Evolutionary conservation across 1,140 invertebrate genomes (phyloP).

Genomic region (Drosophila prosaltans): DNA sequence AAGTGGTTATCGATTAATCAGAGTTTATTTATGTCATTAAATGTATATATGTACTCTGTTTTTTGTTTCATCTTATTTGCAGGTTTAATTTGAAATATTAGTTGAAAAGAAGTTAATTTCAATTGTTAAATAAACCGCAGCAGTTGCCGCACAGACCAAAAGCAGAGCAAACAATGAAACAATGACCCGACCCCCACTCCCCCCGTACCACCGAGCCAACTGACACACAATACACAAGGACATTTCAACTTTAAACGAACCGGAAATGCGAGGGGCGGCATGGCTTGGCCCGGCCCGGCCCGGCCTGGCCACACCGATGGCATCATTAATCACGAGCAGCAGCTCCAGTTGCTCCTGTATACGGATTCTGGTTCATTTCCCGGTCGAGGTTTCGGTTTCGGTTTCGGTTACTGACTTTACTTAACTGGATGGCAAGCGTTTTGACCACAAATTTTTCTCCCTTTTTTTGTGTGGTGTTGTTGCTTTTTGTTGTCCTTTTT

Average conservation of each 20-base stretch:
- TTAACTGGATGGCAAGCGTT: conserved; percentile 36
- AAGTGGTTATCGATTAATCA: conserved; percentile 8
- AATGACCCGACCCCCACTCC: conserved; percentile 38
- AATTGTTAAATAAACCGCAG: conserved; percentile 69
- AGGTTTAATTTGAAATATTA: conserved; percentile 21
- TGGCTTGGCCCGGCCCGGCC: too few relatives aligned
- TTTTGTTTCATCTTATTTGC: background rate
- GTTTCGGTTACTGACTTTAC: conserved; percentile 39
- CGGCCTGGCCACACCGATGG: conserved; percentile 38
- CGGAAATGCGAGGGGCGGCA: conserved; percentile 64
- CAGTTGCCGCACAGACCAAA: conserved; percentile 44
- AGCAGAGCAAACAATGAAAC: conserved; percentile 64
- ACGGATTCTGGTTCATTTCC: background rate
- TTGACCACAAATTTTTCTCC: conserved; percentile 35
- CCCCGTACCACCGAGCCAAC: background rate
- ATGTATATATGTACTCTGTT: background rate
- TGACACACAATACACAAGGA: conserved; percentile 49
- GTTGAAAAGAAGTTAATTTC: conserved; percentile 62
- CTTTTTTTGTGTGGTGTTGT: background rate
- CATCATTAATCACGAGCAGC: conserved; percentile 75
- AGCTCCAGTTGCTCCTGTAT: conserved; percentile 30
- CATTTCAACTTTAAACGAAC: conserved; percentile 79
- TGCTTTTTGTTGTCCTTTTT: conserved; percentile 24
- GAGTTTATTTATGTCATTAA: background rate
- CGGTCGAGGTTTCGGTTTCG: conserved; percentile 17